Conservation (phyloP, 2,113 vertebrate species). For the Seriola aureovittata region DNA sequence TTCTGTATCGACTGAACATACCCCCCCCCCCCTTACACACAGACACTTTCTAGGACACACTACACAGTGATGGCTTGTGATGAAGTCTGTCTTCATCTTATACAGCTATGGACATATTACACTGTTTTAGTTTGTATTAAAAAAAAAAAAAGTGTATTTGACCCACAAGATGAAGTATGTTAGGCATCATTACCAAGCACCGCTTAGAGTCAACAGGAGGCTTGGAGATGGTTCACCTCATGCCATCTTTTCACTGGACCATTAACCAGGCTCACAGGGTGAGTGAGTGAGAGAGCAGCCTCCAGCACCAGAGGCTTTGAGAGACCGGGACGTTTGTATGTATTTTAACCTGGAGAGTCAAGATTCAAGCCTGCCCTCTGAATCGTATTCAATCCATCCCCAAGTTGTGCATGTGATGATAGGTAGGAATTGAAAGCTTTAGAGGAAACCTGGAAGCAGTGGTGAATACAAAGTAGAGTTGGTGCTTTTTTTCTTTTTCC, state of each 20-base stretch:
- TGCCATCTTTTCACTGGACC: conserved; percentile 71
- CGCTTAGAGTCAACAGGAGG: conserved; percentile 77
- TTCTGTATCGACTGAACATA: conserved; percentile 65
- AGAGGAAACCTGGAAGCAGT: conserved; percentile 20
- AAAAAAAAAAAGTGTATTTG: conserved; percentile 43
- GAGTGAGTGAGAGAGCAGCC: conserved; percentile 23
- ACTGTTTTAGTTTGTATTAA: conserved; percentile 5
- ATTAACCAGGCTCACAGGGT: conserved; percentile 73
- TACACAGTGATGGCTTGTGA: conserved; percentile 18
- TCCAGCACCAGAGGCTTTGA: conserved; percentile 39
- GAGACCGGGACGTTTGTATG: conserved; percentile 47
- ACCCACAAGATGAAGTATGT: conserved; percentile 66
- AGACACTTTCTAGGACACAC: conserved; percentile 51
- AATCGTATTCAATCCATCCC: conserved; percentile 55
- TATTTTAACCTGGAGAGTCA: conserved; percentile 64
- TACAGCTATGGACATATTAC: conserved; percentile 5
- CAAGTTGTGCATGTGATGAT: conserved; percentile 55
- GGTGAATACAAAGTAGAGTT: conserved; percentile 63
- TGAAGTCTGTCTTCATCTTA: conserved; percentile 10
- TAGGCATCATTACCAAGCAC: conserved; percentile 75
- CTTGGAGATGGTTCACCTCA: conserved; percentile 72
- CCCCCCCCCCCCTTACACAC: neutral
- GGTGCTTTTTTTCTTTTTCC: neutral
- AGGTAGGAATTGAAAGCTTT: conserved; percentile 62
- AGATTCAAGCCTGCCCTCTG: conserved; percentile 53